A percentile compares a stretch with the other conserved stretches of the same genome.
Evolutionary conservation across 1,140 invertebrate genomes (phyloP).

Genomic region (Octopus sinensis): DNA sequence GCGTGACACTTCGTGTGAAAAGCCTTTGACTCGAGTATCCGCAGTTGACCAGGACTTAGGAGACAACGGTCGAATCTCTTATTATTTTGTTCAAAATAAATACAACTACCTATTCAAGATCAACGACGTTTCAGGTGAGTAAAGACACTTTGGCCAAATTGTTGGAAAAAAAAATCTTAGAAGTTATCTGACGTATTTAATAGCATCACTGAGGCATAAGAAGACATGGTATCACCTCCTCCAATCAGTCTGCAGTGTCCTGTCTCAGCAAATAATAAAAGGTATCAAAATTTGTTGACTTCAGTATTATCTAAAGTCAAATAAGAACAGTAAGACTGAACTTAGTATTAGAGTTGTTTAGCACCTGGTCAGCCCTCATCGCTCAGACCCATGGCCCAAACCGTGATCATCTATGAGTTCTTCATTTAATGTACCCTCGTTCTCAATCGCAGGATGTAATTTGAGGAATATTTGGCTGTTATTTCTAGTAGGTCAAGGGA

Average conservation of each 20-base stretch:
- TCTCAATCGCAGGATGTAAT: too few species aligned
- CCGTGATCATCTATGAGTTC: too few species aligned
- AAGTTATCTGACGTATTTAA: neutral
- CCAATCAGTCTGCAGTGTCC: neutral
- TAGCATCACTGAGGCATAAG: neutral
- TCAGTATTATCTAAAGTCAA: too few species aligned
- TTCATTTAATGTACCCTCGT: too few species aligned
- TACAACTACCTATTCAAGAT: slow-evolving; percentile 39
- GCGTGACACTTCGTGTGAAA: slow-evolving; percentile 33
- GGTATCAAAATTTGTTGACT: neutral
- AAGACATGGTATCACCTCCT: neutral
- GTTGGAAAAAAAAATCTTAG: neutral
- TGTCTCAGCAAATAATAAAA: neutral
- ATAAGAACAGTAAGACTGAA: too few species aligned
- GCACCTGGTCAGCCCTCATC: too few species aligned
- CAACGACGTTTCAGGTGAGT: neutral
- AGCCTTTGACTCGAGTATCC: slow-evolving; percentile 32
- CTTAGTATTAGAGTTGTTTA: too few species aligned
- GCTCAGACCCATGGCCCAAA: too few species aligned
- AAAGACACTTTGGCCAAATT: neutral
- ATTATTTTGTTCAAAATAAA: slow-evolving; percentile 55
- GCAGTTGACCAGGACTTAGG: slow-evolving; percentile 39
- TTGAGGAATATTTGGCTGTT: too few species aligned
- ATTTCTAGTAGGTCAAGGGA: too few species aligned
- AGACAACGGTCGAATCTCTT: slow-evolving; percentile 86